A percentile compares a stretch with the other conserved stretches of the same genome.
These are phyloP conservation scores for Megaceryle alcyon DNA, from an alignment of 2,797 vertebrate species.

Conservation along the genomic window DNA sequence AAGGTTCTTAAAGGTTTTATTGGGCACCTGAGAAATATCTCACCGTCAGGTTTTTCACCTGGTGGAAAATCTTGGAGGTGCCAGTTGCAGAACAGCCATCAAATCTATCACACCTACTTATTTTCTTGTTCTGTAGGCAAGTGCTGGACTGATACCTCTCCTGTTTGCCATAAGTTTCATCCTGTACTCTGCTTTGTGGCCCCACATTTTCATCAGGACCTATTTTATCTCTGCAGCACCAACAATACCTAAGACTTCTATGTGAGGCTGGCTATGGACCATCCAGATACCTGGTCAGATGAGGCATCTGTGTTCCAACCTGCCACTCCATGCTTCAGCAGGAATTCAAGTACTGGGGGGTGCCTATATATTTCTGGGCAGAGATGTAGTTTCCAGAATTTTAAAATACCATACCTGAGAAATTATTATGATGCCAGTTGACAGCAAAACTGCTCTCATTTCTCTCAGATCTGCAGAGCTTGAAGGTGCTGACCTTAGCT, in stretches of 20 bases:
- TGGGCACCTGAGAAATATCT: constrained; percentile 58
- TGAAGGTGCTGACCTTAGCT: not conserved
- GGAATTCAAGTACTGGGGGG: not conserved
- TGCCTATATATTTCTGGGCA: not conserved
- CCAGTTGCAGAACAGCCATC: constrained; percentile 33
- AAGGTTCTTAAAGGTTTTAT: constrained; percentile 58
- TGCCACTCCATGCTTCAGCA: not conserved
- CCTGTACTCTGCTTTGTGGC: not conserved
- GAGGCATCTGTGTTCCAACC: rapidly evolving
- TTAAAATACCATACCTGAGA: not conserved
- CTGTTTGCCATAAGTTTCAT: not conserved
- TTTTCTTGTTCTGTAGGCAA: constrained; percentile 32
- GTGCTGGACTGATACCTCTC: not conserved
- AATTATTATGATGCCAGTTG: not conserved
- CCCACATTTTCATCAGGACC: not conserved
- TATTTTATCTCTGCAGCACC: not conserved
- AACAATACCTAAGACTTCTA: not conserved
- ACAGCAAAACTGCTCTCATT: not conserved
- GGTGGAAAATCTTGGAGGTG: constrained; percentile 61
- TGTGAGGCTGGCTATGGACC: not conserved
- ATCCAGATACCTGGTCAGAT: not conserved
- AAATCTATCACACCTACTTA: constrained; percentile 56
- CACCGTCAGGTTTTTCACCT: constrained; percentile 61
- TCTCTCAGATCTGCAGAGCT: not conserved
- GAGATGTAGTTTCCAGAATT: not conserved